Base-by-base conservation (phyloP, 2,797 vertebrate species). In the Kryptolebias ocellatus region DNA sequence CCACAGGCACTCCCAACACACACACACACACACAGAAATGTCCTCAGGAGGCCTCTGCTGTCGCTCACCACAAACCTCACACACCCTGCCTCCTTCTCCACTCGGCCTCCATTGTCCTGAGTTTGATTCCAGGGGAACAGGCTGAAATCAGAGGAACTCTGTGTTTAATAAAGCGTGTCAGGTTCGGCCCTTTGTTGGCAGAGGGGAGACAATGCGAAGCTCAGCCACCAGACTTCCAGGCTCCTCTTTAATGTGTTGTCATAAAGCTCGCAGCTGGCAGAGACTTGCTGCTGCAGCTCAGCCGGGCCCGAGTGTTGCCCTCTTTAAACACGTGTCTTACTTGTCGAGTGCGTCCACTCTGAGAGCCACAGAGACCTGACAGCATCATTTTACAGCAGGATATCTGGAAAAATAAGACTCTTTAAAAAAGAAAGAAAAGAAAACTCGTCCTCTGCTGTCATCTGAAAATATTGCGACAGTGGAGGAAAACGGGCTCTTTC, bases 191-290 rank as follows among this genome's bases (percentile, higher is more conserved):
- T 82, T 89, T 46, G 72, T 74, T 88, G 88, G 88, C 87, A 83
- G 76, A 72, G 75, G 62, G 56, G 4, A 81, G 87, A 87, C 86
- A 86, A 85, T 83, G 76, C 85, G 47, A 78, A 75, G 71, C 83
- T 90, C 80, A 31, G 75, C 73, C 53, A 57, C 87, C 70, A 92
- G 91, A 91, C 90, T 91, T 81, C 53, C 71, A 80, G 90, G 85
- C 91, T 92, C 90, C 91, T 89, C 91, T 92, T 92, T 92, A 92
- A 92, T 92, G 87, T 88, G 81, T 86, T 85, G 87, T 90, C 89
- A 90, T 91, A 92, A 92, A 92, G 89, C 89, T 85, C 69, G 89
- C 83, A 89, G 89, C 89, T 90, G 91, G 89, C 89, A 84, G 77
- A 79, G 71, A 63, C 78, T 80, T 76, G 74, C 60, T 20, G 54